Evolutionary conservation across 2,113 vertebrate species (phyloP).

Genomic region (Turnix velox): DNA sequence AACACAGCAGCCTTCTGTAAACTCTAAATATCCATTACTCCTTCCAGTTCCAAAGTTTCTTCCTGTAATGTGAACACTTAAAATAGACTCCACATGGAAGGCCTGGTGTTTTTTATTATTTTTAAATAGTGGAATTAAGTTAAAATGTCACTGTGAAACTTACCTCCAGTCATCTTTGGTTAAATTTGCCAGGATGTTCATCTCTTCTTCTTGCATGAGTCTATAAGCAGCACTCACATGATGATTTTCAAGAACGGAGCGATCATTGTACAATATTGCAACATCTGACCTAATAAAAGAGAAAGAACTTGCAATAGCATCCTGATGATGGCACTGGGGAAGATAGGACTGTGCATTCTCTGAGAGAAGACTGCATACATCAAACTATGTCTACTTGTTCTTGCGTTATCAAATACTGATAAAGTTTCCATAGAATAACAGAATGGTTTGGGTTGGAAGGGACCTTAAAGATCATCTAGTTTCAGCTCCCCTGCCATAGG

Average conservation of each 20-base stretch:
- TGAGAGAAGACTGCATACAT: background rate
- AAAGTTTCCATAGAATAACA: no score
- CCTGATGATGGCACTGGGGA: background rate
- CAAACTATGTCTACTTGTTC: background rate
- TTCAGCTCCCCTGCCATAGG: no score
- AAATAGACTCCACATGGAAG: background rate
- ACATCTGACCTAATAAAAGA: conserved; percentile 87
- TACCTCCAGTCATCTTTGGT: conserved; percentile 98
- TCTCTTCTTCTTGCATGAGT: conserved; percentile 97
- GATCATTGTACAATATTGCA: conserved; percentile 94
- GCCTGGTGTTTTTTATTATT: background rate
- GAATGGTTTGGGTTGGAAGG: no score
- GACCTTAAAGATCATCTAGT: no score
- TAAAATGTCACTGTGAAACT: conserved; percentile 5
- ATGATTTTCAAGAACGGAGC: conserved; percentile 97
- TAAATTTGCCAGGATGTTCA: conserved; percentile 94
- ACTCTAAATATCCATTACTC: background rate
- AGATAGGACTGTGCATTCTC: background rate
- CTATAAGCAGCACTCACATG: conserved; percentile 96
- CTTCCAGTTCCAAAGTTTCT: background rate
- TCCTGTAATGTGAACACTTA: background rate
- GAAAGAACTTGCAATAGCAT: background rate
- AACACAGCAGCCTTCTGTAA: background rate
- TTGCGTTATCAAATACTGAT: background rate
- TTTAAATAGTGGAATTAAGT: background rate